These are phyloP conservation scores for Paracyprichromis sp. DNA, from an alignment of 2,113 vertebrate species.

Conservation along the genomic window DNA sequence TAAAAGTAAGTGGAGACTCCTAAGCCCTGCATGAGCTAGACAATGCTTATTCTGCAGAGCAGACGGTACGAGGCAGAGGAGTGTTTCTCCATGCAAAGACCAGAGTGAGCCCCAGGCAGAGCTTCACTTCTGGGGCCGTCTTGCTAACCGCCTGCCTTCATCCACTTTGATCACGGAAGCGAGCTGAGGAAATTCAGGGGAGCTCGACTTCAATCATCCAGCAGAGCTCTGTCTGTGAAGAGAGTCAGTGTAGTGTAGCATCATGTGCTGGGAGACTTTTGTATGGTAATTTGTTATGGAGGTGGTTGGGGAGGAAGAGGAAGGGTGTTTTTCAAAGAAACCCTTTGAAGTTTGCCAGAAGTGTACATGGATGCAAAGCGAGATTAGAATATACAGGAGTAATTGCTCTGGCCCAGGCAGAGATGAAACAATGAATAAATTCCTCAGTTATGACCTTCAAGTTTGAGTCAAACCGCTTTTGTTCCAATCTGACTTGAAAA, in stretches of 20 bases:
- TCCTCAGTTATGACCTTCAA: slow-evolving; percentile 41
- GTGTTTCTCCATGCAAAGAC: slow-evolving; percentile 6
- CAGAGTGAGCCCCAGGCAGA: slow-evolving; percentile 21
- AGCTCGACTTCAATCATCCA: slow-evolving; percentile 57
- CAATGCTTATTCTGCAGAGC: not conserved
- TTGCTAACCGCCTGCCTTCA: slow-evolving; percentile 44
- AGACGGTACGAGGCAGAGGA: not conserved
- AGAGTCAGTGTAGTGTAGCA: slow-evolving; percentile 21
- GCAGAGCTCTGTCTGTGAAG: slow-evolving; percentile 24
- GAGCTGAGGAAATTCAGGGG: slow-evolving; percentile 41
- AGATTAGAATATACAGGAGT: slow-evolving; percentile 44
- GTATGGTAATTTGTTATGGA: slow-evolving; percentile 58
- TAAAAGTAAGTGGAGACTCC: not conserved
- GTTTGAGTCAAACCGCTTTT: slow-evolving; percentile 27
- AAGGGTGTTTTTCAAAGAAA: slow-evolving; percentile 29
- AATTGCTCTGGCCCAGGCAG: slow-evolving; percentile 26
- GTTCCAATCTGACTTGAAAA: slow-evolving; percentile 13
- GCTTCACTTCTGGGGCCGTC: slow-evolving; percentile 36
- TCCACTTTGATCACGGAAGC: slow-evolving; percentile 56
- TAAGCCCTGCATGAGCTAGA: not conserved
- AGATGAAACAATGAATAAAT: slow-evolving; percentile 41
- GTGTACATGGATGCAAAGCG: slow-evolving; percentile 23
- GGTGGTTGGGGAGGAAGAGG: not conserved
- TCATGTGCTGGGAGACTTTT: slow-evolving; percentile 46
- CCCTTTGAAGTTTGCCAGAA: slow-evolving; percentile 42